These are phyloP conservation scores for Neuroscelio doddi DNA, from an alignment of 2,888 invertebrate genomes.

Conservation along the genomic window DNA sequence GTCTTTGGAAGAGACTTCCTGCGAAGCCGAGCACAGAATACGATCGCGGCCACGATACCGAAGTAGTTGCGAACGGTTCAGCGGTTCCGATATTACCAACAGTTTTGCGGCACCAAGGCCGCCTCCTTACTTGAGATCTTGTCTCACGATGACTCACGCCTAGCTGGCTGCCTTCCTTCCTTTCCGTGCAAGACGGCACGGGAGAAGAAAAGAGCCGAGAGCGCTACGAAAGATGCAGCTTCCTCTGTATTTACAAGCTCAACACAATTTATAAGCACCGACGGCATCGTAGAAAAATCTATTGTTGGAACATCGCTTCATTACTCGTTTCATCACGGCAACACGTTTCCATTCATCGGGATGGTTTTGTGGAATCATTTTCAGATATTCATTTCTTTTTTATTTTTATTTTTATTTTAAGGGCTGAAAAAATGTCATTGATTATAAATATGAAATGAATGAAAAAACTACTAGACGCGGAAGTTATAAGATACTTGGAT, in stretches of 20 bases:
- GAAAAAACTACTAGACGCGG: too few relatives aligned
- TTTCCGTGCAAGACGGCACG: conserved; percentile 35
- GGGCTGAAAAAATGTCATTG: too few relatives aligned
- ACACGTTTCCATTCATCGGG: too few relatives aligned
- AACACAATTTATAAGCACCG: conserved; percentile 34
- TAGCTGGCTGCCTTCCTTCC: conserved; percentile 52
- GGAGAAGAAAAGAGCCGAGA: conserved; percentile 18
- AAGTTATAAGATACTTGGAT: too few relatives aligned
- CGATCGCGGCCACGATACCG: conserved; percentile 41
- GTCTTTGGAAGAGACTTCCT: conserved; percentile 38
- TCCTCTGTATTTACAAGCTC: conserved; percentile 35
- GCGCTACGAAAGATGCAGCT: conserved; percentile 24
- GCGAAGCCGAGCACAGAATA: conserved; percentile 39
- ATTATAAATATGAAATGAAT: too few relatives aligned
- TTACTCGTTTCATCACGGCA: too few relatives aligned
- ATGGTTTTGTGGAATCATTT: too few relatives aligned
- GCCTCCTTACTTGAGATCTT: conserved; percentile 65
- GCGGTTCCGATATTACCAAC: conserved; percentile 60
- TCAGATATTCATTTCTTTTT: too few relatives aligned
- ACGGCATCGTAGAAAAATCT: conserved; percentile 32
- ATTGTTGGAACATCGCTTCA: conserved; percentile 32
- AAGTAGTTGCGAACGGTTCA: conserved; percentile 33
- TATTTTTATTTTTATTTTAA: too few relatives aligned
- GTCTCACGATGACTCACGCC: conserved; percentile 55
- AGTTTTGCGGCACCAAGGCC: conserved; percentile 63